phyloP scores from a whole-genome alignment of 2,113 vertebrate genomes.

The Pygoscelis antarcticus region DNA sequence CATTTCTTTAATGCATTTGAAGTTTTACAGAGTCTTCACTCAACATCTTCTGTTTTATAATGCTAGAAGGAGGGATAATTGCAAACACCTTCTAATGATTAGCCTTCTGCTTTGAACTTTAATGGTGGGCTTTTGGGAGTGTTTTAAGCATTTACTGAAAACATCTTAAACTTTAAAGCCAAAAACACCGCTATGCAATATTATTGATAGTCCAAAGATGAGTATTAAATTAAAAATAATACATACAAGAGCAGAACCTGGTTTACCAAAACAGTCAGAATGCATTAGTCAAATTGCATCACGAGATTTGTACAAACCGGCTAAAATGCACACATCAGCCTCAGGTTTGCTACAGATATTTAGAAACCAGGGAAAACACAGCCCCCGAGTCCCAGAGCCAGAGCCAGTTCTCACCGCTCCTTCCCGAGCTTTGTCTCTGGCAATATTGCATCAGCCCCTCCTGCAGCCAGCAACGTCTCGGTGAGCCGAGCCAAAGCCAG shows the following conservation, averaged over 20 bases:
- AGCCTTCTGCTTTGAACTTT: slow-evolving; percentile 41
- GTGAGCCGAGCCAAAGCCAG: background rate
- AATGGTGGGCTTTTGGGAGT: background rate
- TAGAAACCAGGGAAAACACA: background rate
- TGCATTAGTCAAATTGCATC: background rate
- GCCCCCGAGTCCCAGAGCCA: background rate
- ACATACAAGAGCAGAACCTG: background rate
- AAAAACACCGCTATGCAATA: background rate
- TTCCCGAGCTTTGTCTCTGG: background rate
- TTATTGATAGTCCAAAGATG: background rate
- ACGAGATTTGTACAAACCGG: background rate
- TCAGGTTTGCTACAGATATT: background rate
- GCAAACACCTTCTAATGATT: slow-evolving; percentile 33
- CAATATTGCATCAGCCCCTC: slow-evolving; percentile 8
- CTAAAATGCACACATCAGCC: background rate
- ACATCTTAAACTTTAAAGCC: slow-evolving; percentile 1
- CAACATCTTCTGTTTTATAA: background rate
- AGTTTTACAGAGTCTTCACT: background rate
- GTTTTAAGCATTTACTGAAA: slow-evolving; percentile 27
- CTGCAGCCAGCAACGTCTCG: background rate
- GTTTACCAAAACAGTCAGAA: background rate
- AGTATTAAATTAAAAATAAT: background rate
- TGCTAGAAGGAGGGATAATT: background rate
- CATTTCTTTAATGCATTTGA: background rate
- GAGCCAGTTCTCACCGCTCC: background rate